phyloP scores from a whole-genome alignment of 2,888 invertebrate genomes.

The Itoplectis maculator region DNA sequence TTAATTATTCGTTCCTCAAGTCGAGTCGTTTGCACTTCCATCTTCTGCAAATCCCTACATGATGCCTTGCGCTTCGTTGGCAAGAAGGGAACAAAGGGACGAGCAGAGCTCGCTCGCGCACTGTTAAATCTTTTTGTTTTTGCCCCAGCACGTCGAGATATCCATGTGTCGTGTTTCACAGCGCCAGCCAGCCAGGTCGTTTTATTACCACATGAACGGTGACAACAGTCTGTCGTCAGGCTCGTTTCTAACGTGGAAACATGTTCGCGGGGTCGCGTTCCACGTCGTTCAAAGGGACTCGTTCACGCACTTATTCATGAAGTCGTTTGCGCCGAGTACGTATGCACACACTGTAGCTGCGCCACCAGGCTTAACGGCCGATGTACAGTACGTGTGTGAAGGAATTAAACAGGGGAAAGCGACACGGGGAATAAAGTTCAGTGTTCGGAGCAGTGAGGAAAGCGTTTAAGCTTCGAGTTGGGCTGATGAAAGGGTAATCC shows the following conservation, averaged over 20 bases:
- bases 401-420: conserved; percentile 1
- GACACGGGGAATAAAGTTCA: conserved; percentile 4
- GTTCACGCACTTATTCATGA: conserved; percentile 9
- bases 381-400: not conserved
- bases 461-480: not conserved
- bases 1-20: conserved; percentile 71
- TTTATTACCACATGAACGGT: conserved; percentile 3
- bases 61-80: not conserved
- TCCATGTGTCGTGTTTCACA: not conserved
- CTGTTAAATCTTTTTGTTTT: not conserved
- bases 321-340: conserved; percentile 2
- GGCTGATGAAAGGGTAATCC: conserved; percentile 20
- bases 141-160: not conserved
- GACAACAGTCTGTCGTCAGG: conserved; percentile 2
- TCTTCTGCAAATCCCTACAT: conserved; percentile 66
- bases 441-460: not conserved
- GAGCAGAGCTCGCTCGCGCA: not conserved
- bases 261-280: conserved; percentile 4
- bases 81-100: not conserved
- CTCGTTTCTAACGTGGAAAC: not conserved
- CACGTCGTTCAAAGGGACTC: conserved; percentile 10
- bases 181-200: conserved; percentile 1
- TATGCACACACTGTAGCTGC: not conserved
- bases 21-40: conserved; percentile 57
- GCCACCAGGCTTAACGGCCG: not conserved